Conservation (phyloP, 2,888 invertebrate genomes). For the Polia nebulosa region DNA sequence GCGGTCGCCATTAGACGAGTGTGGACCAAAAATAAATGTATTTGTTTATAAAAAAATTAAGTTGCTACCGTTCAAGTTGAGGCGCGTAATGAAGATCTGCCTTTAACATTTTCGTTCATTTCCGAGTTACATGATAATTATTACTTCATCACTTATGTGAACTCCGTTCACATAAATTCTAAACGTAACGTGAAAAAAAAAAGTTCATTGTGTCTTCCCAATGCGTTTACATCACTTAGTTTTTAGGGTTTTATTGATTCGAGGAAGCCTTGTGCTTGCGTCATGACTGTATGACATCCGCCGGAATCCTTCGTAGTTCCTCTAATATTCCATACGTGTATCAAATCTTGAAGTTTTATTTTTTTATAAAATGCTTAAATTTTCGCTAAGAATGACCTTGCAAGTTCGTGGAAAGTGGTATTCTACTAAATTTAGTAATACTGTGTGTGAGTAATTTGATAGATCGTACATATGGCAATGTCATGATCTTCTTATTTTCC, state of each 20-base stretch:
- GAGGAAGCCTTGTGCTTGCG: constrained; percentile 47
- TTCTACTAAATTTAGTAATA: constrained; percentile 12
- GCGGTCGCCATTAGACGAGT: too few relatives aligned
- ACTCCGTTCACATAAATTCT: constrained; percentile 42
- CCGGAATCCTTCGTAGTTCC: constrained; percentile 39
- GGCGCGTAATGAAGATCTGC: constrained; percentile 28
- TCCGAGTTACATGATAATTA: constrained; percentile 54
- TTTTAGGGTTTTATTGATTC: constrained; percentile 30
- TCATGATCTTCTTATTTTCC: constrained; percentile 33
- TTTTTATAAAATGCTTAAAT: constrained; percentile 4
- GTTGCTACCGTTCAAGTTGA: background rate
- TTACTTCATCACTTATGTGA: constrained; percentile 50
- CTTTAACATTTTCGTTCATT: constrained; percentile 47
- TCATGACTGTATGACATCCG: constrained; percentile 56
- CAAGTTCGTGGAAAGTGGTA: constrained; percentile 23
- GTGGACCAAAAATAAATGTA: background rate
- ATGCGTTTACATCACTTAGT: constrained; percentile 25
- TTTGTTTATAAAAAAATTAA: constrained; percentile 1
- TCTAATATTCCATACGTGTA: constrained; percentile 37
- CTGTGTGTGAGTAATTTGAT: constrained; percentile 31
- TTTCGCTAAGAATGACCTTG: background rate
- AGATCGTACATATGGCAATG: constrained; percentile 20
- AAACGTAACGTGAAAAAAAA: constrained; percentile 28
- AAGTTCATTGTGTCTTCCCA: constrained; percentile 28
- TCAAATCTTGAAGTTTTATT: constrained; percentile 22